These are phyloP conservation scores for Vultur gryphus DNA, from an alignment of 2,797 vertebrate species.

Conservation along the genomic window DNA sequence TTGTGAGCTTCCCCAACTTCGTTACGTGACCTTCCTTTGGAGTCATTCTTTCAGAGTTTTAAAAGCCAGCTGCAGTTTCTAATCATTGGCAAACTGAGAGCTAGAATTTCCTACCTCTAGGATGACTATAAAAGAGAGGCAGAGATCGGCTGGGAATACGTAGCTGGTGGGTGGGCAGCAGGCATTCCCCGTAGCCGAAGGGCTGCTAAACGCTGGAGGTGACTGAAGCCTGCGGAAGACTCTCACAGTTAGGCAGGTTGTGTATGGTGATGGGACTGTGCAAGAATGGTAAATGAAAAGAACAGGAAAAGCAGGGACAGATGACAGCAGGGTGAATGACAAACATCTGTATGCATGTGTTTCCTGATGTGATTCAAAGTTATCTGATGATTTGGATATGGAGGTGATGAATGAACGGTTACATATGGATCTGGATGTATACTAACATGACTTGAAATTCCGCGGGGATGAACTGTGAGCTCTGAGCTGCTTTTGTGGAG, in stretches of 20 bases:
- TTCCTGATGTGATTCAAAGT: not conserved
- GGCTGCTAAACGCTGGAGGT: not conserved
- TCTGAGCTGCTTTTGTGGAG: not conserved
- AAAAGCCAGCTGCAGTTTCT: not conserved
- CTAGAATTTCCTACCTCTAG: not conserved
- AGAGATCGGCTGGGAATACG: accelerated
- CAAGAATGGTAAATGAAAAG: not conserved
- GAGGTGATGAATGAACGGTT: not conserved
- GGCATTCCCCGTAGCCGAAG: not conserved
- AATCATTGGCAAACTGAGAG: not conserved
- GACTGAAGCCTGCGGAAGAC: not conserved
- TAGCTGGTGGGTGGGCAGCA: not conserved
- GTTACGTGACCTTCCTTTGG: not conserved
- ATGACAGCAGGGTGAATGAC: not conserved
- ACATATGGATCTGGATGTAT: not conserved
- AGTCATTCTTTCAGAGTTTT: not conserved
- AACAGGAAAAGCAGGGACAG: not conserved
- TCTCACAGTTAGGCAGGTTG: not conserved
- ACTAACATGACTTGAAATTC: not conserved
- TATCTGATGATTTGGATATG: not conserved
- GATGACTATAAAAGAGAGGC: not conserved
- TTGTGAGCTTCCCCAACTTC: not conserved
- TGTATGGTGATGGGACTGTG: not conserved
- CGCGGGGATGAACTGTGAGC: not conserved
- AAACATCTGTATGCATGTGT: not conserved